Conservation (phyloP, 2,113 vertebrate genomes). For the Sturnus vulgaris region DNA sequence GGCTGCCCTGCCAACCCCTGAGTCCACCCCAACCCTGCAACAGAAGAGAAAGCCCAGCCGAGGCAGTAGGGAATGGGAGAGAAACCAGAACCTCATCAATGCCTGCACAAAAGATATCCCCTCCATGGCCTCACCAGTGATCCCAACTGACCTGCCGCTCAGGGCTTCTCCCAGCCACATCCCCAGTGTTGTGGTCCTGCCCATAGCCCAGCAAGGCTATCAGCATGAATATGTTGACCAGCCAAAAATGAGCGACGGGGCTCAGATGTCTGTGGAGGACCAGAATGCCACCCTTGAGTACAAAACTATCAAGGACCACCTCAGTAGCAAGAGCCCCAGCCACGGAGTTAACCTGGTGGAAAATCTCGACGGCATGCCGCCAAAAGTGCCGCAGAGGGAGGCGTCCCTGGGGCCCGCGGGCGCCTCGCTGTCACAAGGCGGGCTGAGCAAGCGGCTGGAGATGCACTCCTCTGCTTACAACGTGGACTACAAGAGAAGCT, state of each 20-base stretch:
- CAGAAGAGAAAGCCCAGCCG: slow-evolving; percentile 91
- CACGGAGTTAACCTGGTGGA: slow-evolving; percentile 85
- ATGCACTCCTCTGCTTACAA: slow-evolving; percentile 90
- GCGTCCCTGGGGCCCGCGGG: slow-evolving; percentile 86
- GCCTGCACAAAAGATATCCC: slow-evolving; percentile 94
- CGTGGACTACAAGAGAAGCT: slow-evolving; percentile 87
- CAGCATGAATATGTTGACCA: slow-evolving; percentile 97
- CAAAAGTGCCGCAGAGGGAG: slow-evolving; percentile 94
- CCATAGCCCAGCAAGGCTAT: slow-evolving; percentile 90
- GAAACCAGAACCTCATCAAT: slow-evolving; percentile 97
- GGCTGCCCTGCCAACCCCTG: slow-evolving; percentile 89
- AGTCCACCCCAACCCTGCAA: slow-evolving; percentile 93
- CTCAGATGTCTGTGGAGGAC: slow-evolving; percentile 84
- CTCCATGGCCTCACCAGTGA: slow-evolving; percentile 85
- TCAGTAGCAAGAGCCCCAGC: slow-evolving; percentile 83
- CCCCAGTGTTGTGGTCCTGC: slow-evolving; percentile 92
- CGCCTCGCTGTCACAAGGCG: slow-evolving; percentile 77
- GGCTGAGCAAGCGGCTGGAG: slow-evolving; percentile 92
- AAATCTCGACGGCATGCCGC: slow-evolving; percentile 84
- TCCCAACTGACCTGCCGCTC: slow-evolving; percentile 91
- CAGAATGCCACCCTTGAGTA: slow-evolving; percentile 93
- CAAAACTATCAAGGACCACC: slow-evolving; percentile 87
- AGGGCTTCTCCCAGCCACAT: slow-evolving; percentile 94
- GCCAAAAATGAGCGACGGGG: slow-evolving; percentile 81
- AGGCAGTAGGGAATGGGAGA: slow-evolving; percentile 94